Percentiles rank a stretch among this genome's conserved stretches.
Conservation (phyloP, 2,113 vertebrate species). For the Tragelaphus buxtoni region DNA sequence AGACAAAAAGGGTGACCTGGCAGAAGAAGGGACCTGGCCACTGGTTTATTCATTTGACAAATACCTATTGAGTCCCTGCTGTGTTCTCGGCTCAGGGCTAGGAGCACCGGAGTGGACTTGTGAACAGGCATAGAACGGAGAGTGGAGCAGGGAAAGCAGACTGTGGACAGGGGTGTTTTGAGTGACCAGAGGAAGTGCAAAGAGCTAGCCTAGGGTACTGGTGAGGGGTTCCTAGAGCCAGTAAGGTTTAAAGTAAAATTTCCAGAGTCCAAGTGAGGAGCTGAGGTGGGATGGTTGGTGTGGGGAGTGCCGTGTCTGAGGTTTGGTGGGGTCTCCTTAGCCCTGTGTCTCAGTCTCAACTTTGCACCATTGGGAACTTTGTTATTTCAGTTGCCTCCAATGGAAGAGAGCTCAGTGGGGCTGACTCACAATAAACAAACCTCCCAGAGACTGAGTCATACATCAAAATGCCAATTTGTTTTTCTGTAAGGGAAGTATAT, state of each 20-base stretch:
- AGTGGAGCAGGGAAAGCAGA: not conserved
- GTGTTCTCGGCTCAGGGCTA: fast-evolving
- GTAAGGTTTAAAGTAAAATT: not conserved
- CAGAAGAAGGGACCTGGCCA: not conserved
- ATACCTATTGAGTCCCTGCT: not conserved
- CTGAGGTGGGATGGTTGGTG: not conserved
- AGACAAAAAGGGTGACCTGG: not conserved
- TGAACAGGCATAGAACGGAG: not conserved
- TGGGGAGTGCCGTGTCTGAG: not conserved
- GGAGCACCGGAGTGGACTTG: no score
- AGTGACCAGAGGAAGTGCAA: not conserved
- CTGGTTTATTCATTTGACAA: not conserved
- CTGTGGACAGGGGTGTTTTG: no score
- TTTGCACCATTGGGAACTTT: not conserved
- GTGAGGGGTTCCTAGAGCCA: not conserved
- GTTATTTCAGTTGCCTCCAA: not conserved
- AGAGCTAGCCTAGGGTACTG: not conserved
- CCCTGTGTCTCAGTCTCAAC: not conserved
- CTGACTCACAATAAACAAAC: slow-evolving; percentile 61
- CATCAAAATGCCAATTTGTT: slow-evolving; percentile 53
- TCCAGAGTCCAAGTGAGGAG: not conserved
- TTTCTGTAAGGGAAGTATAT: slow-evolving; percentile 26
- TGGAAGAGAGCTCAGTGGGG: not conserved
- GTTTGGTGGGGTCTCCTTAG: not conserved
- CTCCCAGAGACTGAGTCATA: slow-evolving; percentile 52